A percentile compares a stretch with the other conserved stretches of the same genome.
Conservation (phyloP, 1,140 invertebrate genomes). For the Lycorma delicatula region DNA sequence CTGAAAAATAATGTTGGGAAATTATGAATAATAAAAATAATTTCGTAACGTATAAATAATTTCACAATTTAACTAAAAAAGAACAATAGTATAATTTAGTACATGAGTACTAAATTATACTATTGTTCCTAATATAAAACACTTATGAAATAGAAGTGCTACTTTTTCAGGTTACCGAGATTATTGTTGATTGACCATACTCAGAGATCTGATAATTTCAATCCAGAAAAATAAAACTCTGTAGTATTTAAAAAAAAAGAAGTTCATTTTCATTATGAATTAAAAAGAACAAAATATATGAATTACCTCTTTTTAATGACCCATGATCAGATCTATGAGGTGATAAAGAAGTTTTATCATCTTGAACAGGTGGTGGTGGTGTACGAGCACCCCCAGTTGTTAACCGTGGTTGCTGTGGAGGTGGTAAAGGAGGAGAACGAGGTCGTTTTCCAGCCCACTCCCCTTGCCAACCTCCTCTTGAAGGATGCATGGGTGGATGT, state of each 20-base stretch:
- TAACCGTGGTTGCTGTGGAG: neutral
- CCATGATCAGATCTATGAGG: slow-evolving; percentile 6
- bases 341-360: neutral
- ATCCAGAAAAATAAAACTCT: too few relatives aligned
- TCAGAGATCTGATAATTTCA: too few relatives aligned
- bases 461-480: neutral
- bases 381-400: slow-evolving; percentile 15
- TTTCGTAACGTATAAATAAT: too few relatives aligned
- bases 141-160: neutral
- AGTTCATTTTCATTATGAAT: neutral
- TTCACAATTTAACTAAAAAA: too few relatives aligned
- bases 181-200: neutral
- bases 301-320: slow-evolving; percentile 8
- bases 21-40: too few relatives aligned
- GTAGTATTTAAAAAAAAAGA: too few relatives aligned
- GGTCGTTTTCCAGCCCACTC: slow-evolving; percentile 1
- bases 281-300: neutral
- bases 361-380: slow-evolving; percentile 15
- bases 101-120: too few relatives aligned
- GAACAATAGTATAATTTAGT: too few relatives aligned
- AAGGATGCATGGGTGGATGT: neutral
- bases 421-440: slow-evolving; percentile 13
- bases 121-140: too few relatives aligned
- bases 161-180: neutral
- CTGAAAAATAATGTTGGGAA: too few relatives aligned